These are phyloP conservation scores for Pollenia griseotomentosa DNA, from an alignment of 2,888 invertebrate genomes.

Conservation along the genomic window DNA sequence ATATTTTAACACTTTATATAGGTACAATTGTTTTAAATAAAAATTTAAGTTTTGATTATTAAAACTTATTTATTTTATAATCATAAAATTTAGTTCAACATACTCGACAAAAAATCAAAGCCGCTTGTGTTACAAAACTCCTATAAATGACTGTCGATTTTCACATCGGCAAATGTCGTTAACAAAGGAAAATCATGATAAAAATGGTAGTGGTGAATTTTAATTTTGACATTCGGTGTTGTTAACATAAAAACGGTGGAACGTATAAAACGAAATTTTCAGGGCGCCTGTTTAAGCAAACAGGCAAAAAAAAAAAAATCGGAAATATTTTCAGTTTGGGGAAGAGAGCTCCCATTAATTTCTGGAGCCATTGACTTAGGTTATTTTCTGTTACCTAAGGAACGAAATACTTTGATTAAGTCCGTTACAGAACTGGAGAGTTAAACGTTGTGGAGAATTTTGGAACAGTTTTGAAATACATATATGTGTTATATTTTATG, in stretches of 20 bases:
- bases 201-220: conserved; percentile 70
- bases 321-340: too few species aligned
- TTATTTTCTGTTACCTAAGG: too few species aligned
- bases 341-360: too few species aligned
- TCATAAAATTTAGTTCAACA: conserved; percentile 42
- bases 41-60: background rate
- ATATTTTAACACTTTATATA: background rate
- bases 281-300: too few species aligned
- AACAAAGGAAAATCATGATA: conserved; percentile 57
- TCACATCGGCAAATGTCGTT: conserved; percentile 69
- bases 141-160: conserved; percentile 73
- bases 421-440: too few species aligned
- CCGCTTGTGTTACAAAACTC: conserved; percentile 63
- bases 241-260: conserved; percentile 3
- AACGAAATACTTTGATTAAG: too few species aligned
- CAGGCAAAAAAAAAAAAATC: too few species aligned
- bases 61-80: background rate
- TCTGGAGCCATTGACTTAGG: too few species aligned
- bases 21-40: background rate
- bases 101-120: conserved; percentile 28
- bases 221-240: conserved; percentile 41
- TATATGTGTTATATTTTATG: too few species aligned
- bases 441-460: too few species aligned
- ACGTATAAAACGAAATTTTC: background rate
- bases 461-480: too few species aligned